Percentiles rank a stretch among this genome's conserved stretches.
phyloP scores from a whole-genome alignment of 2,888 invertebrate species.

The Abscondita cerata region DNA sequence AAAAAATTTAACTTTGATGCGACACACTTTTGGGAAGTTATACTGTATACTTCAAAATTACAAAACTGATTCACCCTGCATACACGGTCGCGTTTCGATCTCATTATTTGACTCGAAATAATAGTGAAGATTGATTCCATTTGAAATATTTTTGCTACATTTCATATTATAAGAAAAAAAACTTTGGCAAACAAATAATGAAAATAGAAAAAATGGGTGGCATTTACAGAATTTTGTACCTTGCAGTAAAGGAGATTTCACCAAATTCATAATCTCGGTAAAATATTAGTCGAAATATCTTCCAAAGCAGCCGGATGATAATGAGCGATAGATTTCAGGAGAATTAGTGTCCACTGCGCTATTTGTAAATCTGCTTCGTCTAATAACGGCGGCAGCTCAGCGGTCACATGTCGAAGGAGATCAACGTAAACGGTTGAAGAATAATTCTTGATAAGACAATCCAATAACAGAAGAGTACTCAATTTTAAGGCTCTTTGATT shows the following conservation, averaged over 20 bases:
- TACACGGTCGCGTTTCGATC: too few species aligned
- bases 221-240: too few species aligned
- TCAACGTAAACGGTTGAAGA: conserved; percentile 69
- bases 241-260: conserved; percentile 91
- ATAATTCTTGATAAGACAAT: conserved; percentile 90
- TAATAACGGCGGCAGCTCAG: conserved; percentile 89
- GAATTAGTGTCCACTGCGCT: conserved; percentile 86
- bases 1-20: too few species aligned
- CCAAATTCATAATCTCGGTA: conserved; percentile 87
- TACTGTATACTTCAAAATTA: too few species aligned
- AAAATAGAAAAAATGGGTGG: too few species aligned
- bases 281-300: conserved; percentile 74
- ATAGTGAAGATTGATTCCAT: too few species aligned
- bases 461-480: conserved; percentile 86
- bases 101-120: too few species aligned
- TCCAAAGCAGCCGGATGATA: conserved; percentile 80
- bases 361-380: conserved; percentile 96
- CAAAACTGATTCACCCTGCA: too few species aligned
- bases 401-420: conserved; percentile 77
- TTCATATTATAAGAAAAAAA: too few species aligned
- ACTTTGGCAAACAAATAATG: too few species aligned
- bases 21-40: too few species aligned
- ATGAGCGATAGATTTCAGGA: conserved; percentile 83
- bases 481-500: conserved; percentile 95
- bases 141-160: too few species aligned